Evolutionary conservation across 2,888 invertebrate species (phyloP).

Genomic region (Pyralis farinalis): DNA sequence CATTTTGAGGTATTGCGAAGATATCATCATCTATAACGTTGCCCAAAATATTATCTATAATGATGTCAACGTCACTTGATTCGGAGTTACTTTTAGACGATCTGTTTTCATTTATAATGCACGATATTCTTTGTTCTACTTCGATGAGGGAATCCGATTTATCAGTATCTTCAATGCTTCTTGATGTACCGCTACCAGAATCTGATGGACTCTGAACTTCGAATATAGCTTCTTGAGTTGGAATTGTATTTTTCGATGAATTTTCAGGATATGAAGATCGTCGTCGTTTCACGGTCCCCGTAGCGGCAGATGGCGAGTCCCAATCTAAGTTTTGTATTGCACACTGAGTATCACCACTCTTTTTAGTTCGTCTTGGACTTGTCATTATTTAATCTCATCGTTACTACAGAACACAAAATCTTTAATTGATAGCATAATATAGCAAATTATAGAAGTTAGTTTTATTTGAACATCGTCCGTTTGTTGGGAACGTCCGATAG

Average conservation of each 20-base stretch:
- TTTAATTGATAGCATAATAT: neutral
- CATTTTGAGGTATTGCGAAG: conserved; percentile 42
- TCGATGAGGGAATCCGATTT: conserved; percentile 62
- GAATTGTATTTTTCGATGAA: conserved; percentile 33
- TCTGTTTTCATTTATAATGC: conserved; percentile 70
- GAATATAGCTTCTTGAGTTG: conserved; percentile 50
- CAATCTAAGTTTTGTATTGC: conserved; percentile 80
- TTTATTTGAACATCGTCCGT: conserved; percentile 45
- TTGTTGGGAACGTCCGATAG: conserved; percentile 28
- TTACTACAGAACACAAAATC: conserved; percentile 21
- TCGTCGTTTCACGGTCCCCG: conserved; percentile 86
- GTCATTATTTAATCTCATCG: conserved; percentile 71
- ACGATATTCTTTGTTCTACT: conserved; percentile 72
- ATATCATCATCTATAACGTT: conserved; percentile 43
- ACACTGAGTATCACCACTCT: conserved; percentile 55
- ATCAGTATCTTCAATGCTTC: conserved; percentile 57
- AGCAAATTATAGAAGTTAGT: conserved; percentile 11
- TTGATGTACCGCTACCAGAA: conserved; percentile 63
- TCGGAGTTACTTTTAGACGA: conserved; percentile 74
- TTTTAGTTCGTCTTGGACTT: conserved; percentile 74
- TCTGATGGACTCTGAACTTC: conserved; percentile 68
- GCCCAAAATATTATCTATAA: conserved; percentile 59
- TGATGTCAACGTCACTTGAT: conserved; percentile 65
- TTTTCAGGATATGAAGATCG: conserved; percentile 79
- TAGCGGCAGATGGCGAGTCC: conserved; percentile 86